Conservation (phyloP, 2,888 invertebrate species). For the Papilio protenor region DNA sequence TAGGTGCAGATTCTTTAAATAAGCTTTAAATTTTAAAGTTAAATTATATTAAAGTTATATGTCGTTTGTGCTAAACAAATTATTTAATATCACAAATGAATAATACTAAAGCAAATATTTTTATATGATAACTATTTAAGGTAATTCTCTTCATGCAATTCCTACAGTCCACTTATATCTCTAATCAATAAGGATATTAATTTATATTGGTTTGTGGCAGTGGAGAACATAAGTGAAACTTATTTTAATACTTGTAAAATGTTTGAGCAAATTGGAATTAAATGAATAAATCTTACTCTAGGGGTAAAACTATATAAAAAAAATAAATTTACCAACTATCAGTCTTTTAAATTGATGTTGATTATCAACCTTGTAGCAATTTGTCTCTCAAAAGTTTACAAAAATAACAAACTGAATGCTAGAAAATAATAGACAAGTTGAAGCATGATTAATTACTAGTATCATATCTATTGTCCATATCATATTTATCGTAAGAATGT, state of each 20-base stretch:
- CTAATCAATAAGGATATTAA: constrained; percentile 46
- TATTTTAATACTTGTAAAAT: constrained; percentile 57
- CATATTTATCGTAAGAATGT: constrained; percentile 52
- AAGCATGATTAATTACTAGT: constrained; percentile 56
- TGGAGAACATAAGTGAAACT: constrained; percentile 64
- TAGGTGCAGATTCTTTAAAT: constrained; percentile 29
- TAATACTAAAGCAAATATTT: constrained; percentile 21
- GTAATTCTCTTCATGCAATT: constrained; percentile 51
- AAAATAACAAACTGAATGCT: constrained; percentile 57
- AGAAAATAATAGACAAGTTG: constrained; percentile 48
- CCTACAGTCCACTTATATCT: constrained; percentile 51
- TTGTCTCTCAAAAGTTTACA: constrained; percentile 83
- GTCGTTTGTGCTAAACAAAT: constrained; percentile 30
- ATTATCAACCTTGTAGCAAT: constrained; percentile 81
- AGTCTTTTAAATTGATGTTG: constrained; percentile 85
- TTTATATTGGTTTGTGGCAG: constrained; percentile 56
- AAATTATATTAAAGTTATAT: constrained; percentile 18
- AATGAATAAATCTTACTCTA: constrained; percentile 80
- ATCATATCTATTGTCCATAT: constrained; percentile 69
- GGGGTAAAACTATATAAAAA: constrained; percentile 83
- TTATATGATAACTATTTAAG: constrained; percentile 24
- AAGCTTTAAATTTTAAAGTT: constrained; percentile 11
- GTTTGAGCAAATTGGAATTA: constrained; percentile 82
- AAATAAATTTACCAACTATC: constrained; percentile 83
- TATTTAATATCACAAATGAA: constrained; percentile 35